Conservation (phyloP, 2,888 invertebrate species). For the Mycogona germanica region DNA sequence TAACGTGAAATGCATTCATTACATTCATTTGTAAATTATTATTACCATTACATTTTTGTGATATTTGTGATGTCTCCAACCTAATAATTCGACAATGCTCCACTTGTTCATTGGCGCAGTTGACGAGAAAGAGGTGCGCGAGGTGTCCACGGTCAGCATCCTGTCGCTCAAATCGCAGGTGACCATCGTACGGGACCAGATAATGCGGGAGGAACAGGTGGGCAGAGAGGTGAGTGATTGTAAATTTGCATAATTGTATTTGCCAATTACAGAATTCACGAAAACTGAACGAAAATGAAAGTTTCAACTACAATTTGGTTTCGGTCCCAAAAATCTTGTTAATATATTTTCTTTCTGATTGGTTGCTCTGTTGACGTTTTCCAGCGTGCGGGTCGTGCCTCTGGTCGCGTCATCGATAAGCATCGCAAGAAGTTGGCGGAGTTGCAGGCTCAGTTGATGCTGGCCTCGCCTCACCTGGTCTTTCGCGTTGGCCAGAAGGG, state of each 20-base stretch:
- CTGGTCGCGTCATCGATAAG: slow-evolving; percentile 46
- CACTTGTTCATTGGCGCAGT: no score
- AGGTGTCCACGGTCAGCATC: slow-evolving; percentile 68
- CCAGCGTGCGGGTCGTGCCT: no score
- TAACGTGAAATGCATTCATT: no score
- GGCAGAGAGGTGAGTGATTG: slow-evolving; percentile 29
- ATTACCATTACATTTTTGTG: no score
- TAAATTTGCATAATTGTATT: neutral
- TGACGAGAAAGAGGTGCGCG: slow-evolving; percentile 44
- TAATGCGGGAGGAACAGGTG: slow-evolving; percentile 61
- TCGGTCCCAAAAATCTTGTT: neutral
- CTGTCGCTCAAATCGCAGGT: slow-evolving; percentile 56
- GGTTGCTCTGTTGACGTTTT: no score
- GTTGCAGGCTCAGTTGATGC: slow-evolving; percentile 74
- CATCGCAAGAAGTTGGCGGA: slow-evolving; percentile 81
- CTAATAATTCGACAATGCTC: no score
- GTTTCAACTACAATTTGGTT: no score
- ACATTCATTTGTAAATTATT: neutral
- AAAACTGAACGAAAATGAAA: no score
- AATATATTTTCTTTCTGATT: no score
- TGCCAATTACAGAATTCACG: no score
- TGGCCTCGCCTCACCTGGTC: slow-evolving; percentile 79
- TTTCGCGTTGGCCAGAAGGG: slow-evolving; percentile 61
- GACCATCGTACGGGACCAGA: slow-evolving; percentile 72
- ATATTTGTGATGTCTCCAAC: no score